Evolutionary conservation across 2,888 invertebrate genomes (phyloP), one percentile per base, ranked within the genome.

Genomic region (Heteropelma amictum): DNA sequence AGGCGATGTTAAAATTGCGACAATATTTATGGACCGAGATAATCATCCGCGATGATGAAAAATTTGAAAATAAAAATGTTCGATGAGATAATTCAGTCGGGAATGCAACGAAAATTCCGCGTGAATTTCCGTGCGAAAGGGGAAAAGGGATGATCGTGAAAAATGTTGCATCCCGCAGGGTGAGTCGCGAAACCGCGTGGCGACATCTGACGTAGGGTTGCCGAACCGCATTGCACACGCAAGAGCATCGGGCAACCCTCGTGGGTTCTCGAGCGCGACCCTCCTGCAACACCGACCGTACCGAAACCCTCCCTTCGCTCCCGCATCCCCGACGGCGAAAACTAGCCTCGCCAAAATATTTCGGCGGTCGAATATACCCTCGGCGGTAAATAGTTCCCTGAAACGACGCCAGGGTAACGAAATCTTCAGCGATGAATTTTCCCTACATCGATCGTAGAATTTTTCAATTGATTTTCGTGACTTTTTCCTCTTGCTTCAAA

Each of bases 151-250:
- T 30, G 51, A 54, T 2, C 10, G 12, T 14, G 23, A 14, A 38
- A 33, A 10, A 10, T 8, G n/a, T 5, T 51, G 35, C 35, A 7
- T 26, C 21, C 19, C 30, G 30, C 51, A 23, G 38, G n/a, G 12
- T n/a, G 10, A 56, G 33, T 47, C 60, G 69, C 19, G 45, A 54
- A 77, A 73, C 76, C 70, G n/a, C n/a, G 86, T 87, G 84, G 88
- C 87, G 88, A 82, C 89, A 88, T 87, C 89, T 81, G 71, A 38
- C 87, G 84, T 45, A 78, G 88, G 89, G 89, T 86, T 67, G 80
- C 64, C 51, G 78, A 84, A 87, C 81, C 77, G 63, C 47, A 19
- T 26, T 1, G 21, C 53, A 56, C 45, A 63, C 42, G 63, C 23
- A 54, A 17, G n/a, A n/a, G n/a, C n/a, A n/a, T n/a, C n/a, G n/a